Conservation (phyloP, 2,113 vertebrate species). For the Pygathrix nemaeus region DNA sequence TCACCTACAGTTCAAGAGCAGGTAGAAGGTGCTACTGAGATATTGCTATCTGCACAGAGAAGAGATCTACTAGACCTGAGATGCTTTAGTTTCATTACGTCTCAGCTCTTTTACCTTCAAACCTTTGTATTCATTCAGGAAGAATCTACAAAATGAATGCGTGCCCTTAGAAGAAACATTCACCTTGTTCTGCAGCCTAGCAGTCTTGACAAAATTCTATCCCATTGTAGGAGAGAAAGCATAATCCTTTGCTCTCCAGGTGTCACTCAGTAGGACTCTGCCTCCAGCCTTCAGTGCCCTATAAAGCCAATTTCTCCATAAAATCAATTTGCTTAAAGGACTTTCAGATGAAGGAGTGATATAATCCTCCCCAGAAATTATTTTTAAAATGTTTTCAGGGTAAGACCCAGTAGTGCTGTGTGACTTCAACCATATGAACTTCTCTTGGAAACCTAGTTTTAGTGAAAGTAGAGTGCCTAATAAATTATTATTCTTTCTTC, state of each 20-base stretch:
- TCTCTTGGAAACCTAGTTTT: not conserved
- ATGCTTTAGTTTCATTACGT: not conserved
- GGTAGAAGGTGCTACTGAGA: not conserved
- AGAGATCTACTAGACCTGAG: not conserved
- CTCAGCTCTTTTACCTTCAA: not conserved
- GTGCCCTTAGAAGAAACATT: not conserved
- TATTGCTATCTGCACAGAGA: not conserved
- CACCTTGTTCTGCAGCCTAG: not conserved
- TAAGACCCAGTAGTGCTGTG: not conserved
- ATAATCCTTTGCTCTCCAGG: not conserved
- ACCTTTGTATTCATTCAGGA: not conserved
- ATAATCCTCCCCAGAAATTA: not conserved
- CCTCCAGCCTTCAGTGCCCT: not conserved
- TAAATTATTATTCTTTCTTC: not conserved
- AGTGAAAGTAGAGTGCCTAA: not conserved
- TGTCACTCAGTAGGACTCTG: not conserved
- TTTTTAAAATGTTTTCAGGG: not conserved
- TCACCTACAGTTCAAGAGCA: not conserved
- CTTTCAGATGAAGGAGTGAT: not conserved
- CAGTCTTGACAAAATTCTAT: not conserved
- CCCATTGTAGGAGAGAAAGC: not conserved
- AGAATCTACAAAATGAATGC: not conserved
- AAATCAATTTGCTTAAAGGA: slow-evolving; percentile 3
- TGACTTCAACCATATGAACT: not conserved
- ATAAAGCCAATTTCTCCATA: not conserved